Evolutionary conservation across 2,888 invertebrate genomes (phyloP), one percentile per base, ranked within the genome.

Genomic region (Amblyjoppa proteus): DNA sequence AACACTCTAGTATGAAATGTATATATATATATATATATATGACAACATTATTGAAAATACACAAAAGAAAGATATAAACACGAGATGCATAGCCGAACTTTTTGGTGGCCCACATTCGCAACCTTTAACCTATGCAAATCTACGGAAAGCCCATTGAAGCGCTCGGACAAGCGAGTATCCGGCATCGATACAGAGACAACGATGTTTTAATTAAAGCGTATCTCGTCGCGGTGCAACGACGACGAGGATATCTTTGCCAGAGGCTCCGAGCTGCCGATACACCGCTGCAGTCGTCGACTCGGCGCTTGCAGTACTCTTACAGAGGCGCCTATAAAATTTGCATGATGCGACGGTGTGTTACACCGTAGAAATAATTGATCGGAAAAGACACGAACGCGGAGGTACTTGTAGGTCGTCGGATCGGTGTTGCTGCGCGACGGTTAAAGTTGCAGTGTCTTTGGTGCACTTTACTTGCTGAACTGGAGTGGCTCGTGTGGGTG

Each of bases 401-500:
- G 56, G 31, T 64, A 28, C 61, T 58, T 56, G 70, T 38, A 64
- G 49, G 49, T 45, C 49, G 58, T 11, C 25, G 58, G 11, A 25
- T 58, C 28, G 28, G 75, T n/a, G 31, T 45, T 4, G 56, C 73
- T 77, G 34, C 45, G 80, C 56, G 38, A 53, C 69, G 38, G 78
- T 71, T 66, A 80, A 85, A 85, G 80, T 83, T 61, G 45, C 38
- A 16, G 76, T 66, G 66, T 66, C 66, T 77, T 51, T 58, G 69
- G 31, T 20, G 51, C 31, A 31, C 31, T 34, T 16, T 51, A 25
- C 13, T 53, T n/a, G 51, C 34, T 77, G 77, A 66, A 68, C n/a
- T 68, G 53, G 73, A 77, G 85, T 75, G 82, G 82, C 56, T 82
- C 66, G 85, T 77, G 78, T 85, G 80, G 76, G 80, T 85, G 77